Evolutionary conservation across 2,797 vertebrate genomes (phyloP).

Genomic region (Vipera ursinii): DNA sequence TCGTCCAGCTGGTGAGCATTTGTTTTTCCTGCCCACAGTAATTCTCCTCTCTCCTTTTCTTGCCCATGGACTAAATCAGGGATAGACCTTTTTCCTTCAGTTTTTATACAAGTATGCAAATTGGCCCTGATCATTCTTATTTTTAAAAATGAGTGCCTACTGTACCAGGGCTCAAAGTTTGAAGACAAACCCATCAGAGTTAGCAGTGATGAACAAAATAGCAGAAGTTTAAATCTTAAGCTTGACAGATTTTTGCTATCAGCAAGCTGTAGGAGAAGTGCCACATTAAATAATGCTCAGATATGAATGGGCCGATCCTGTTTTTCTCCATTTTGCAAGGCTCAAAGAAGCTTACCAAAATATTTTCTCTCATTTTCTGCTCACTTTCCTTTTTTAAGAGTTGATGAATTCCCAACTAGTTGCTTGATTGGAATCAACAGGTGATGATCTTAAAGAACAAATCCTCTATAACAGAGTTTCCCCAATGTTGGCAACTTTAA

Average conservation of each 20-base stretch:
- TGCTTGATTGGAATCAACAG: background rate
- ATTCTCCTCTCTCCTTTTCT: background rate
- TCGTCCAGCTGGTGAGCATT: background rate
- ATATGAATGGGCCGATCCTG: background rate
- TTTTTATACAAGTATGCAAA: background rate
- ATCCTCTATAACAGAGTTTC: background rate
- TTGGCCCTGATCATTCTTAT: background rate
- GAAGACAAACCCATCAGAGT: background rate
- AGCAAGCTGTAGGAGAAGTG: conserved; percentile 23
- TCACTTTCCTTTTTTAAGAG: background rate
- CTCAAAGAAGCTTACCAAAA: background rate
- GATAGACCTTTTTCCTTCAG: background rate
- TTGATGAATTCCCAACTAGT: background rate
- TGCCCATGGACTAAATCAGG: background rate
- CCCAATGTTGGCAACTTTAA: background rate
- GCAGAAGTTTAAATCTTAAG: background rate
- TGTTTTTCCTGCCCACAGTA: background rate
- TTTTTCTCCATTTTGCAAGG: background rate
- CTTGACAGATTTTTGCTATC: background rate
- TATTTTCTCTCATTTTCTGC: background rate
- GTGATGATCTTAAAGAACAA: background rate
- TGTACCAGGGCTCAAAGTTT: conserved; percentile 2
- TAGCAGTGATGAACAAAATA: background rate
- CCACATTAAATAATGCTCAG: conserved; percentile 22
- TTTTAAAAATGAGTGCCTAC: background rate